Percentiles rank a stretch among this genome's conserved stretches.
phyloP scores from a whole-genome alignment of 2,888 invertebrate genomes.

The Eilema depressum region DNA sequence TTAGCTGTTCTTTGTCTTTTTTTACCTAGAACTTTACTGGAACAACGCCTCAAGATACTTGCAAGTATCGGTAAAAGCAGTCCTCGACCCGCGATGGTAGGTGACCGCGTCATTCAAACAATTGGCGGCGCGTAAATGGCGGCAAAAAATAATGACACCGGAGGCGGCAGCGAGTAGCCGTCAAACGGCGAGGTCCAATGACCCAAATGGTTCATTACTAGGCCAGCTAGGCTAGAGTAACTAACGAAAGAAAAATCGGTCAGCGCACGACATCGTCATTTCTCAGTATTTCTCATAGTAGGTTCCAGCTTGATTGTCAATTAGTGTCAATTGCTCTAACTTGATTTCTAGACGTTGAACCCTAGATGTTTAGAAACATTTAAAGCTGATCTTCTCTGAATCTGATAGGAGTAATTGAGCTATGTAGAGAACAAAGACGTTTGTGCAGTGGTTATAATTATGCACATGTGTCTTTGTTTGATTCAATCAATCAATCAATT shows the following conservation, averaged over 20 bases:
- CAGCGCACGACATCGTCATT: conserved; percentile 54
- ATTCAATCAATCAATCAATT: too few relatives aligned
- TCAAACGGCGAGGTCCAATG: conserved; percentile 84
- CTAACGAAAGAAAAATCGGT: conserved; percentile 82
- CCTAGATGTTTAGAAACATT: conserved; percentile 14
- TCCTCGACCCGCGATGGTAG: conserved; percentile 62
- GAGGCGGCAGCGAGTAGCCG: conserved; percentile 69
- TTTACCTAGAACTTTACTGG: background rate
- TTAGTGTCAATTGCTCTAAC: conserved; percentile 55
- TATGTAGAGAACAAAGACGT: background rate
- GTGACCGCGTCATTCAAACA: conserved; percentile 70
- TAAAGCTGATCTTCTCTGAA: too few relatives aligned
- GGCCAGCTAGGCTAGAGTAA: conserved; percentile 70
- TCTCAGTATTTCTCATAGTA: conserved; percentile 25
- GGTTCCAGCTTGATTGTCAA: conserved; percentile 46
- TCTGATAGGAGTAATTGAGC: background rate
- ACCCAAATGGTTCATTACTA: conserved; percentile 84
- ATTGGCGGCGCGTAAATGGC: conserved; percentile 72
- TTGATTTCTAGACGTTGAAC: conserved; percentile 43
- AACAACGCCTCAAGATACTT: conserved; percentile 28
- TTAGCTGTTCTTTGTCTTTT: background rate
- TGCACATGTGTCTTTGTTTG: background rate
- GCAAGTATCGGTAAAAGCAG: conserved; percentile 49
- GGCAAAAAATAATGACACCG: conserved; percentile 77
- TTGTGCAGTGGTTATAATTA: background rate